phyloP scores from a whole-genome alignment of 64 coral and sea anemone genomes.

The Dendronephthya gigantea region DNA sequence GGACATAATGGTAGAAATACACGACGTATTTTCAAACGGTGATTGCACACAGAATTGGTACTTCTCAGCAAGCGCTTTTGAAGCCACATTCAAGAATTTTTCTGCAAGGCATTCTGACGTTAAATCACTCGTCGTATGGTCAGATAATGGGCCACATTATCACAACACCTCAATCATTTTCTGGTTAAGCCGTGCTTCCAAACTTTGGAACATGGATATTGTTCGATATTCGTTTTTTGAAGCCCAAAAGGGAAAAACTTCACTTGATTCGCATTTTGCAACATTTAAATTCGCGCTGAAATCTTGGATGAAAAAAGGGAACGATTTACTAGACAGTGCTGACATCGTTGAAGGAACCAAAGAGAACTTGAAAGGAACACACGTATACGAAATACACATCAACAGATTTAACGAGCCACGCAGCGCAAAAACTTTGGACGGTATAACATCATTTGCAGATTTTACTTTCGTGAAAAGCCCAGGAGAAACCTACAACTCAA shows the following conservation, averaged over 20 bases:
- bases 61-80: slow-evolving; percentile 30
- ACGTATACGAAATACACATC: slow-evolving; percentile 39
- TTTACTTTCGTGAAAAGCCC: not conserved
- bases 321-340: slow-evolving; percentile 19
- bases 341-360: slow-evolving; percentile 22
- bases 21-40: slow-evolving; percentile 29
- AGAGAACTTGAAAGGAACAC: slow-evolving; percentile 38
- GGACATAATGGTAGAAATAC: slow-evolving; percentile 33
- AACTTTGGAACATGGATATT: slow-evolving; percentile 31
- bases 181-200: slow-evolving; percentile 32
- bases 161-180: slow-evolving; percentile 42
- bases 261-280: slow-evolving; percentile 48
- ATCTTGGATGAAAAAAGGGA: slow-evolving; percentile 23
- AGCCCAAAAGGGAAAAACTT: slow-evolving; percentile 52
- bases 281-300: slow-evolving; percentile 51
- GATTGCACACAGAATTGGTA: slow-evolving; percentile 46
- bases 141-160: slow-evolving; percentile 41
- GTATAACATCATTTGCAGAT: slow-evolving; percentile 30
- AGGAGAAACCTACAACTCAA: not conserved
- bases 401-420: slow-evolving; percentile 21
- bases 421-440: slow-evolving; percentile 31
- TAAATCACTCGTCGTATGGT: slow-evolving; percentile 32
- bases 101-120: not conserved
- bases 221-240: slow-evolving; percentile 44
- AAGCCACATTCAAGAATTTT: slow-evolving; percentile 31